Conservation (phyloP, 2,888 invertebrate genomes). For the Pammene aurita region DNA sequence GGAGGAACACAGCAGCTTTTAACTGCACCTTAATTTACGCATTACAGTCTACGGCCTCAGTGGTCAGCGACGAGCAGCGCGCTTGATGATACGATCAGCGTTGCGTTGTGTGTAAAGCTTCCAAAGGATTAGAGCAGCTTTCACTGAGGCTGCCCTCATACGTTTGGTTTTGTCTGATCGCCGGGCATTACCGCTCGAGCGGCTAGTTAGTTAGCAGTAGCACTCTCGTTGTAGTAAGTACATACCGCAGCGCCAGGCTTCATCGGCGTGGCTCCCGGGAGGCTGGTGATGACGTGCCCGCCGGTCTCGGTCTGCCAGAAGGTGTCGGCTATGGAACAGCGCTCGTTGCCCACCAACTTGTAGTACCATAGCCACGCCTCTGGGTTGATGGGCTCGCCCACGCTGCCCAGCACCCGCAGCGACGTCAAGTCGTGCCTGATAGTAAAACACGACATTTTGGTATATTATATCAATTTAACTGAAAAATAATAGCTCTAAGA, state of each 20-base stretch:
- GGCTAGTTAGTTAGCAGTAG: too few relatives aligned
- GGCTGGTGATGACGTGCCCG: constrained; percentile 97
- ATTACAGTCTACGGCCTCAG: too few relatives aligned
- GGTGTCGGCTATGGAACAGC: constrained; percentile 97
- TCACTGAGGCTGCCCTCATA: too few relatives aligned
- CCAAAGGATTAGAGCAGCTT: too few relatives aligned
- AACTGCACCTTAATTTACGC: too few relatives aligned
- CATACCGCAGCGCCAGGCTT: constrained; percentile 98
- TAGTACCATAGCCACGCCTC: constrained; percentile 99
- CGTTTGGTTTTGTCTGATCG: too few relatives aligned
- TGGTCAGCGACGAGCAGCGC: too few relatives aligned
- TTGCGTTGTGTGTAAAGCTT: too few relatives aligned
- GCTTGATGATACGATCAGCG: too few relatives aligned
- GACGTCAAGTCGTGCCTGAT: constrained; percentile 86
- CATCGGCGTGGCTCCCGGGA: constrained; percentile 98
- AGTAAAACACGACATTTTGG: background rate
- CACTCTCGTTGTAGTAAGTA: background rate
- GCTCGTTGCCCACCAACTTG: constrained; percentile 89
- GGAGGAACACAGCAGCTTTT: too few relatives aligned
- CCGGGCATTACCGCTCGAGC: too few relatives aligned
- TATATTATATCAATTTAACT: background rate
- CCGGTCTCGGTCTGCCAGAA: constrained; percentile 99
- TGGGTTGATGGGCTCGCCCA: constrained; percentile 99
- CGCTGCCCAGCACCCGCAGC: constrained; percentile 94
- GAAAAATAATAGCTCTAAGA: too few relatives aligned